Percentiles rank a stretch among this genome's conserved stretches.
These are phyloP conservation scores for Calephelis perditalis DNA, from an alignment of 2,888 invertebrate genomes.

Conservation along the genomic window DNA sequence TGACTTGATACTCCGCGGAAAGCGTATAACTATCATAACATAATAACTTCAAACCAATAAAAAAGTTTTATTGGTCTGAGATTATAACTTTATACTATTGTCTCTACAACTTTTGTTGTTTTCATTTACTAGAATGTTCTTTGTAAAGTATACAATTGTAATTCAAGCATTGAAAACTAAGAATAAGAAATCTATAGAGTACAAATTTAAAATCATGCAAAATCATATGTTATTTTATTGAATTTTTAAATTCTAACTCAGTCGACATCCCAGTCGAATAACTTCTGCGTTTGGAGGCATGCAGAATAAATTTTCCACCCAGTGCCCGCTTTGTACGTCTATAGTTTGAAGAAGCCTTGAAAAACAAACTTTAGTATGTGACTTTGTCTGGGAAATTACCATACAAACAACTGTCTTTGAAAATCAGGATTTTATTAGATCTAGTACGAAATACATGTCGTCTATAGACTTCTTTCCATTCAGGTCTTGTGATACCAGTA, in stretches of 20 bases:
- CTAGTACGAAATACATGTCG: too few species aligned
- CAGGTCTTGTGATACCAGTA: too few species aligned
- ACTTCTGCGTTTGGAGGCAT: slow-evolving; percentile 9
- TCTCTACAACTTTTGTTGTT: too few species aligned
- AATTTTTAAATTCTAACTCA: slow-evolving; percentile 6
- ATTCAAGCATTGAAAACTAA: not conserved
- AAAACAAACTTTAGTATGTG: not conserved
- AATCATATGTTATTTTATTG: slow-evolving; percentile 1
- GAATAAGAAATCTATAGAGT: slow-evolving; percentile 3
- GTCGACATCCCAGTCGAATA: slow-evolving; percentile 5
- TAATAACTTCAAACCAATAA: too few species aligned
- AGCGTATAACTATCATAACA: too few species aligned
- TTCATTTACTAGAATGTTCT: too few species aligned
- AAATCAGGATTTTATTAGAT: too few species aligned
- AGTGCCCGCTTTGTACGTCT: slow-evolving; percentile 5
- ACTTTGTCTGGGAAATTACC: not conserved
- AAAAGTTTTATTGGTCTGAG: too few species aligned
- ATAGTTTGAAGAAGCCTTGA: slow-evolving; percentile 9
- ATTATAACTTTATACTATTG: too few species aligned
- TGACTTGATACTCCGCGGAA: too few species aligned
- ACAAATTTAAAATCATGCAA: slow-evolving; percentile 6
- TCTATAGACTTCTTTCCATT: too few species aligned
- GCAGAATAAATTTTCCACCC: slow-evolving; percentile 10
- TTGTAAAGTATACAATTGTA: too few species aligned
- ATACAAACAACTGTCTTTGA: not conserved